These are phyloP conservation scores for Diachasmimorpha longicaudata DNA, from an alignment of 1,140 invertebrate genomes.

Conservation along the genomic window DNA sequence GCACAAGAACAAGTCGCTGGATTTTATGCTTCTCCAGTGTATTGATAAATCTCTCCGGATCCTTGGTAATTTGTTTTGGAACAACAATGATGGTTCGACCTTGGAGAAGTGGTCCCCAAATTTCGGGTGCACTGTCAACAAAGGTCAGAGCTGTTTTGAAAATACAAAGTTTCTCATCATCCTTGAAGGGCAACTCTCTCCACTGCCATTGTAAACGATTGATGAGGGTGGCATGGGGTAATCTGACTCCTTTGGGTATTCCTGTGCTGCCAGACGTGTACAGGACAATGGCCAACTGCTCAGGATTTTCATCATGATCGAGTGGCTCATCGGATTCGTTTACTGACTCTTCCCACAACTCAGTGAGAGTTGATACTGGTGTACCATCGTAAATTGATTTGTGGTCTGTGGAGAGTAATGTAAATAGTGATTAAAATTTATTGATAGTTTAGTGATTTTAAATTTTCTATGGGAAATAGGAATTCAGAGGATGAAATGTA, in stretches of 20 bases:
- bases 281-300: slow-evolving; percentile 76
- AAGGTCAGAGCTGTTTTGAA: slow-evolving; percentile 91
- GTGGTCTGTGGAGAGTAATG: slow-evolving; percentile 36
- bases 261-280: slow-evolving; percentile 95
- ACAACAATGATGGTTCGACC: slow-evolving; percentile 74
- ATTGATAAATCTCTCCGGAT: slow-evolving; percentile 75
- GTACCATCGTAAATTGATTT: slow-evolving; percentile 48
- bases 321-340: slow-evolving; percentile 49
- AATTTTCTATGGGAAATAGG: too few species aligned
- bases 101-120: slow-evolving; percentile 83
- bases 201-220: slow-evolving; percentile 88
- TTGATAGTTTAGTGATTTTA: too few species aligned
- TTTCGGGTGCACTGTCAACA: slow-evolving; percentile 85
- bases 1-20: slow-evolving; percentile 79
- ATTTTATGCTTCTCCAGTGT: slow-evolving; percentile 76
- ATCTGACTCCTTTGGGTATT: slow-evolving; percentile 84
- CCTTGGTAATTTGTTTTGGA: slow-evolving; percentile 72
- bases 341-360: slow-evolving; percentile 59
- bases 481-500: too few species aligned
- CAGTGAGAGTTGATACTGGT: slow-evolving; percentile 57
- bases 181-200: slow-evolving; percentile 73
- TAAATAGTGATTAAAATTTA: background rate
- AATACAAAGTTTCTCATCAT: slow-evolving; percentile 72
- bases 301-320: slow-evolving; percentile 41
- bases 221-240: slow-evolving; percentile 79